phyloP scores from a whole-genome alignment of 2,888 invertebrate species.

The Nyleta sp. region DNA sequence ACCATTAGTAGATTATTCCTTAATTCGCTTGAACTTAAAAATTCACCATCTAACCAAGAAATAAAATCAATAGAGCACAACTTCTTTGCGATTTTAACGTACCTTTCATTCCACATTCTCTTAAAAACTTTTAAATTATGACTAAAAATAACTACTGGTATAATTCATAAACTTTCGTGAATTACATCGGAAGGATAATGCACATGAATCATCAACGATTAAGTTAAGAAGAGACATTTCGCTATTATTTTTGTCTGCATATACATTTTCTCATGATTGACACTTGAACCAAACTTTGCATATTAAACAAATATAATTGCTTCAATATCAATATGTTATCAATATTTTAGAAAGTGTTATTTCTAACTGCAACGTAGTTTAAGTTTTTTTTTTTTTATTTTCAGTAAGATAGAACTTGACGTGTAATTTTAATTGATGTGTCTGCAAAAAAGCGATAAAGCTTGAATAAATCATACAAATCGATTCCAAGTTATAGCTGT shows the following conservation, averaged over 20 bases:
- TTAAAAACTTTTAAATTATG: slow-evolving; percentile 7
- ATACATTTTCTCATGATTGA: no score
- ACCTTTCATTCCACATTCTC: neutral
- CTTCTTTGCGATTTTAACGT: neutral
- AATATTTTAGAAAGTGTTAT: no score
- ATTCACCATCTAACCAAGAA: neutral
- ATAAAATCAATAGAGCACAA: slow-evolving; percentile 1
- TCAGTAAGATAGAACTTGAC: no score
- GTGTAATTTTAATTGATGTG: slow-evolving; percentile 1
- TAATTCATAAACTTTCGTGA: slow-evolving; percentile 11
- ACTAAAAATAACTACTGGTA: neutral
- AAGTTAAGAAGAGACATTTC: no score
- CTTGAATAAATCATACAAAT: slow-evolving; percentile 2
- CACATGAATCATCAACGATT: neutral
- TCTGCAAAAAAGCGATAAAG: neutral
- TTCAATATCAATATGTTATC: no score
- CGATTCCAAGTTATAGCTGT: neutral
- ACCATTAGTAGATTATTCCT: no score
- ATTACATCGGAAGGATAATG: neutral
- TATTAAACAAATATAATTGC: no score
- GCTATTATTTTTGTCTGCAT: no score
- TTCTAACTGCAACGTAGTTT: no score
- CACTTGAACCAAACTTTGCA: no score
- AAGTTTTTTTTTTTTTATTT: no score
- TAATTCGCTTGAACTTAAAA: neutral